Base-by-base conservation (phyloP, 2,797 vertebrate species). In the Falco berigora region DNA sequence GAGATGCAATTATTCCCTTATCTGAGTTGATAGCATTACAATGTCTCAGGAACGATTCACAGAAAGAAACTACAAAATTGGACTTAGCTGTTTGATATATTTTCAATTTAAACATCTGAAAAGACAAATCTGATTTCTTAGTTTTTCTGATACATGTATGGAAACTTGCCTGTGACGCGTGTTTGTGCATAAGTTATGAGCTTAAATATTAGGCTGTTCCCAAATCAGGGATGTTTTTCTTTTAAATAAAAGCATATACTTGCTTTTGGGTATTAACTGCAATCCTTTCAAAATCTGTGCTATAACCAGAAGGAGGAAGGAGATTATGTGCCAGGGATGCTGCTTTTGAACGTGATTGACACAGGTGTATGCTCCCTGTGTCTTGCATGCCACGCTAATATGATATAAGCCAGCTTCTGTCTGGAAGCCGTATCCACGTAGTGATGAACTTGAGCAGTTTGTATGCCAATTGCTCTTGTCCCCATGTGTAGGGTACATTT, bases 171-270 rank as follows among this genome's bases (percentile, higher is more conserved):
- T 15, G 12, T 79, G 28, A 73, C 52, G 24, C 10, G 12, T 32
- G 3, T 52, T 3, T 47, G 4, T 49, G 12, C 72, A 30, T 78
- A 73, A 63, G 49, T 21, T 74, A 23, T 0, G 21, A 92, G 75
- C 36, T 72, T 46, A 64, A 85, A 30, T 40, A 56, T 50, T n/a
- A 36, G 20, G 59, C 36, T 34, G 14, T 67, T 91, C 20, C 22
- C 22, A 21, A 58, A 69, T 49, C 18, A 46, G 13, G 0, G 0
- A 3, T 25, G 17, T 42, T 71, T 55, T 38, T 18, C 12, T 42
- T 80, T 40, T n/a, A n/a, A 34, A 4, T 76, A 46, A 72, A 81
- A 87, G 6, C 42, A 13, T 71, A 7, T 32, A 17, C 7, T 95
- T 72, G 24, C 21, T 78, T 76, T 68, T 2, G 3, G 22, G 8